Base-by-base conservation (phyloP, 2,113 vertebrate species). In the Illadopsis cleaveri region DNA sequence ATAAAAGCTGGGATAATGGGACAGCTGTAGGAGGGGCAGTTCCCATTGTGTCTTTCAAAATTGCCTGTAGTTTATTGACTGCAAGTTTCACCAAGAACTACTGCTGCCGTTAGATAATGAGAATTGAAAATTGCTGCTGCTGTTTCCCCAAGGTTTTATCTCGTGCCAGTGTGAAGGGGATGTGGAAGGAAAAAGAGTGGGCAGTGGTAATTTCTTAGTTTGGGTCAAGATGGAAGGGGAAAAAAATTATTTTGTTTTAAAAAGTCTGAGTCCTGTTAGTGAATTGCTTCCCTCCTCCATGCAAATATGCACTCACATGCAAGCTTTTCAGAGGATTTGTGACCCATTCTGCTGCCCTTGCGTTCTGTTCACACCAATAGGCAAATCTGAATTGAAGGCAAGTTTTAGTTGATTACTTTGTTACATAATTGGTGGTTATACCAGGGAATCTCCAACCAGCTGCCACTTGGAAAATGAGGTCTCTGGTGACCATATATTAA, bases 1-100 rank as follows among this genome's bases (percentile, higher is more conserved):
- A 97, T 97, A 95, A 97, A 96, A 95, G 95, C 94, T 57, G 89
- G 94, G 84, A 97, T 97, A 97, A 97, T 97, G 93, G 96, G 90
- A 90, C 94, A 95, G 84, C 96, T 89, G 90, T 93, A 89, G 96
- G 96, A 97, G 95, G 94, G 94, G 95, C 89, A 94, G 96, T 72
- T 94, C 92, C 94, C 94, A 90, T 95, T 97, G 96, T 95, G 89
- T 94, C 89, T 94, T 75, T 96, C 85, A 89, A 94, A 96, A 96
- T 96, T 97, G 95, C 89, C 76, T 94, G 89, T 95, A 95, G 95
- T 96, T 97, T 97, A 97, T 96, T 92, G 96, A 97, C 95, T 38
- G 1, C 96, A 89, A 90, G 93, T 96, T 97, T 97, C 96, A 94
- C 92, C 95, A 96, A 82, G 90, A 97, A 81, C 94, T 94, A 82